phyloP scores from a whole-genome alignment of 2,888 invertebrate genomes.

The Imbricaverruca yamaguchii region DNA sequence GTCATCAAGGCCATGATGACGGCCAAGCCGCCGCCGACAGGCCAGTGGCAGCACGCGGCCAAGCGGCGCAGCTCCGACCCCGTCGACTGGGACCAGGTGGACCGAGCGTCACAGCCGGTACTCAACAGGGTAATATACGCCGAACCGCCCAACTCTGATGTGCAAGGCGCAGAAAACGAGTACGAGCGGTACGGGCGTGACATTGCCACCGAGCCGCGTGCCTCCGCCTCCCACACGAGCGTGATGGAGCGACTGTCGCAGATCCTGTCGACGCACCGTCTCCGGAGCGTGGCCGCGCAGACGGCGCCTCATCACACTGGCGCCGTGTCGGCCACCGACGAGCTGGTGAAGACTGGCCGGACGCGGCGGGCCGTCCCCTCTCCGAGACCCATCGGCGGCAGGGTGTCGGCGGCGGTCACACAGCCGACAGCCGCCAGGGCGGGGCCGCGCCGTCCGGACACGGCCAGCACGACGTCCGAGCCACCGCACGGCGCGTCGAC shows the following conservation, averaged over 20 bases:
- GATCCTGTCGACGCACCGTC: neutral
- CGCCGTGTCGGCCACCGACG: no score
- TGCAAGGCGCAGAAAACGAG: neutral
- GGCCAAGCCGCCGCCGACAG: neutral
- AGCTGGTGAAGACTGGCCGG: no score
- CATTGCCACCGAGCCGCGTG: neutral
- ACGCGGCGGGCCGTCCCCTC: neutral
- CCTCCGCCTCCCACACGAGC: neutral
- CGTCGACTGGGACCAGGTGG: slow-evolving; percentile 8
- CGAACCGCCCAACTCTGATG: neutral
- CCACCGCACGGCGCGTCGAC: neutral
- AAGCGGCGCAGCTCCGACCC: neutral
- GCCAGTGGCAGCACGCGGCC: neutral
- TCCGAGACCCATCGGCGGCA: neutral
- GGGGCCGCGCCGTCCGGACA: neutral
- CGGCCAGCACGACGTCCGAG: neutral
- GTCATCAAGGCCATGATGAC: neutral
- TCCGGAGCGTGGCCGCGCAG: neutral
- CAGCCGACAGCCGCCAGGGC: neutral
- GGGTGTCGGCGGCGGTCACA: neutral
- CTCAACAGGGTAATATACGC: neutral
- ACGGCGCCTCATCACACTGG: neutral
- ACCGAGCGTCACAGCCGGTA: neutral
- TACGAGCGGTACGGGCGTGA: neutral
- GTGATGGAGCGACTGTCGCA: slow-evolving; percentile 12